Evolutionary conservation across 2,888 invertebrate genomes (phyloP).

Genomic region (Oligia fasciuncula): DNA sequence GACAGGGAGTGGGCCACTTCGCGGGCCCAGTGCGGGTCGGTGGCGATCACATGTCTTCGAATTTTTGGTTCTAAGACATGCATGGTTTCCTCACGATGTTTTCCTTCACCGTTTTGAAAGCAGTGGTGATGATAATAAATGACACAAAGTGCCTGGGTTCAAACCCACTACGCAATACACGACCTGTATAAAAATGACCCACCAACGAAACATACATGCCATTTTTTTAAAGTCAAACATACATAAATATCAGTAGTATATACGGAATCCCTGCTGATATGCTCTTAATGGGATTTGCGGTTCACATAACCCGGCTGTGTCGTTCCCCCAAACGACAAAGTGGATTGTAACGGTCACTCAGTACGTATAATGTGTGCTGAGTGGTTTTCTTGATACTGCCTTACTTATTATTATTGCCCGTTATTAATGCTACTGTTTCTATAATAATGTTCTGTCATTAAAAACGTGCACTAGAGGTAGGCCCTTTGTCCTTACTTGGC

Average conservation of each 20-base stretch:
- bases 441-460: background rate
- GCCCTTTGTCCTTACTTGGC: background rate
- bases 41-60: too few species aligned
- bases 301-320: slow-evolving; percentile 50
- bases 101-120: too few species aligned
- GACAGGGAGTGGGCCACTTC: too few species aligned
- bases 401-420: slow-evolving; percentile 35
- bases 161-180: too few species aligned
- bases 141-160: too few species aligned
- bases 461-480: background rate
- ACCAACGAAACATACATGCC: background rate
- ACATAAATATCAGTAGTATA: slow-evolving; percentile 14
- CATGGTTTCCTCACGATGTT: too few species aligned
- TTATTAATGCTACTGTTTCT: slow-evolving; percentile 14
- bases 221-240: slow-evolving; percentile 7
- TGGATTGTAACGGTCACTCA: slow-evolving; percentile 58
- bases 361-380: slow-evolving; percentile 56
- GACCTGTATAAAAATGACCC: background rate
- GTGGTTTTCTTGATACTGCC: slow-evolving; percentile 54
- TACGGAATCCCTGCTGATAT: slow-evolving; percentile 71
- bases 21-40: too few species aligned
- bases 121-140: too few species aligned
- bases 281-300: slow-evolving; percentile 77
- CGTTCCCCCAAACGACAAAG: slow-evolving; percentile 44
- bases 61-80: too few species aligned